Evolutionary conservation across 2,797 vertebrate species (phyloP), one percentile per base, ranked within the genome.

Genomic region (Lithobates pipiens): DNA sequence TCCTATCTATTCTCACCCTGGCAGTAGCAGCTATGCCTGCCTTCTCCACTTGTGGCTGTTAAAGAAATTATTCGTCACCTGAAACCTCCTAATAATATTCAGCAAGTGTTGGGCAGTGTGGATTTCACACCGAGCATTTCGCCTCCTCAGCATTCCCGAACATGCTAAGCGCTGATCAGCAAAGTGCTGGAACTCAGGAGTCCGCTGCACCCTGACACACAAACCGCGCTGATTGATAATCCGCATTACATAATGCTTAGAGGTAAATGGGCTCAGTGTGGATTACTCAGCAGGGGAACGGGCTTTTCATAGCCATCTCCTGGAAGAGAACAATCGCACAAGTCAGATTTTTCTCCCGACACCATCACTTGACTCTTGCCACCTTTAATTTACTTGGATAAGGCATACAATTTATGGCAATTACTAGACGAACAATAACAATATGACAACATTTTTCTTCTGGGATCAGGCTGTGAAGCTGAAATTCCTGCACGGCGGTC

Each of bases 211-310:
- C 77, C 39, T 77, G 85, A 71, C 77, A 27, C 73, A 54, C 29
- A 69, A 32, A 80, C 75, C 32, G 29, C 11, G 27, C 36, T 86
- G 75, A 86, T 82, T 78, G 80, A 86, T 71, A 46, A 36, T 15
- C 68, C 10, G 23, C 68, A 86, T 86, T 82, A 86, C 75, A 82
- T 86, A 86, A 86, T 63, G 29, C 68, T 72, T 73, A 67, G 80
- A 63, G 63, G 74, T 72, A 50, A 82, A 86, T 82, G 68, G 67
- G 36, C 74, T 73, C 80, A 42, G 85, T 75, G 23, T 71, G 85
- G 42, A 50, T 65, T 36, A 46, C 80, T 50, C 85, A 54, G 85
- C 85, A 73, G 54, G 50, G 76, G 70, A 65, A 11, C 32, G 63
- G 27, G 65, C 18, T 36, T 44, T 70, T 70, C 65, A 76, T 34